Conservation (phyloP, 53 echinoderm and acorn worm species). For the Holothuria scabra region DNA sequence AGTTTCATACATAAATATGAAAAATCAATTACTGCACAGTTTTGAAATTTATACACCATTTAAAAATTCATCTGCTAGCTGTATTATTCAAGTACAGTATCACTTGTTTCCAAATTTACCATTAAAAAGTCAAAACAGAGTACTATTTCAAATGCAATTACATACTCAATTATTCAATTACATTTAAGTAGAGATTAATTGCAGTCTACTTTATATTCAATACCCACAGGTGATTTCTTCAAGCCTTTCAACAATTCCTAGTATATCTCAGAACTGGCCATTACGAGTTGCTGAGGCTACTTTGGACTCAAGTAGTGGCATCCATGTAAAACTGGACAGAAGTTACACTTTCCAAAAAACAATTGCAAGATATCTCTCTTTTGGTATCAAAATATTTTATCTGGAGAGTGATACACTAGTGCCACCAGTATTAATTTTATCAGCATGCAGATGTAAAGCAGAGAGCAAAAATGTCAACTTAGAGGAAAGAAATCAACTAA, state of each 20-base stretch:
- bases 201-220: too few species aligned
- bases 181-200: too few species aligned
- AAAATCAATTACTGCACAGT: too few species aligned
- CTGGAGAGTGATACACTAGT: neutral
- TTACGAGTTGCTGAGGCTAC: neutral
- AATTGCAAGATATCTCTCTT: neutral
- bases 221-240: too few species aligned
- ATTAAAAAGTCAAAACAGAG: too few species aligned
- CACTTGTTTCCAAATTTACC: too few species aligned
- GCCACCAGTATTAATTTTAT: neutral
- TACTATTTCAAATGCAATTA: too few species aligned
- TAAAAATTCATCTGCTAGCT: too few species aligned
- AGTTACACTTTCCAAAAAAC: slow-evolving; percentile 5
- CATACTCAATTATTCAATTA: too few species aligned
- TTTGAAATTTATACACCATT: too few species aligned
- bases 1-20: too few species aligned
- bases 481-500: slow-evolving; percentile 34
- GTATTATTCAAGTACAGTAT: too few species aligned
- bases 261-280: neutral
- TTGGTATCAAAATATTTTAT: neutral
- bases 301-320: slow-evolving; percentile 12
- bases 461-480: slow-evolving; percentile 16
- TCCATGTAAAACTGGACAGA: slow-evolving; percentile 25
- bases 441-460: slow-evolving; percentile 21
- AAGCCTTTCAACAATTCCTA: neutral